Percentiles rank a stretch among this genome's conserved stretches.
phyloP scores from a whole-genome alignment of 2,797 vertebrate species.

The Sebastes cheni region DNA sequence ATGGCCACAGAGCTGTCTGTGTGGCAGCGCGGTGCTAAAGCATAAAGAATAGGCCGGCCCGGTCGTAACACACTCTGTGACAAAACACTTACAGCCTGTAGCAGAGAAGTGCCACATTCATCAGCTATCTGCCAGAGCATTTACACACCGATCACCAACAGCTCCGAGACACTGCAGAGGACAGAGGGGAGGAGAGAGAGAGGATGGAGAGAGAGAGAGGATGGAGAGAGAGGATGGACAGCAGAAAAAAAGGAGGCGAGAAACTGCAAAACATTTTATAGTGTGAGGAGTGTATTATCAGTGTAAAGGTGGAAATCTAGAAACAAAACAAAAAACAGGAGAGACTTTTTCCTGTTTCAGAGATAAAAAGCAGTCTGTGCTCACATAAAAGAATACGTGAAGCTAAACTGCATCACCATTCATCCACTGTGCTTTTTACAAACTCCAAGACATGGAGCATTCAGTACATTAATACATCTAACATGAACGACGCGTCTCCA shows the following conservation, averaged over 20 bases:
- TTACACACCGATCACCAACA: constrained; percentile 54
- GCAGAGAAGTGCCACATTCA: constrained; percentile 73
- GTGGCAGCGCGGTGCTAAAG: constrained; percentile 50
- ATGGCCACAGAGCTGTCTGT: constrained; percentile 16
- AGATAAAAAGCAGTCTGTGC: background rate
- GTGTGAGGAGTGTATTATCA: background rate
- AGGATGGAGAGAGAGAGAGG: background rate
- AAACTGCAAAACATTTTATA: background rate
- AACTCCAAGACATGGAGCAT: background rate
- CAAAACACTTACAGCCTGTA: constrained; percentile 65
- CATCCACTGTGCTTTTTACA: background rate
- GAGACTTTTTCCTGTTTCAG: background rate
- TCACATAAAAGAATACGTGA: background rate
- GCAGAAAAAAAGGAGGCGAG: background rate
- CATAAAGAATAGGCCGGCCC: constrained; percentile 43
- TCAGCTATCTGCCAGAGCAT: constrained; percentile 63
- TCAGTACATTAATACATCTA: background rate
- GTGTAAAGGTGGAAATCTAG: background rate
- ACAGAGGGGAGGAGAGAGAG: background rate
- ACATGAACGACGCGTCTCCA: too few relatives aligned
- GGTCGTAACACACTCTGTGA: constrained; percentile 47
- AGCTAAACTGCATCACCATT: background rate
- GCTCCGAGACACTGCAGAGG: constrained; percentile 6
- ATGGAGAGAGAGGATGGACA: background rate
- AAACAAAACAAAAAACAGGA: background rate